phyloP scores from a whole-genome alignment of 2,888 invertebrate genomes.

The Apodemia duryi region DNA sequence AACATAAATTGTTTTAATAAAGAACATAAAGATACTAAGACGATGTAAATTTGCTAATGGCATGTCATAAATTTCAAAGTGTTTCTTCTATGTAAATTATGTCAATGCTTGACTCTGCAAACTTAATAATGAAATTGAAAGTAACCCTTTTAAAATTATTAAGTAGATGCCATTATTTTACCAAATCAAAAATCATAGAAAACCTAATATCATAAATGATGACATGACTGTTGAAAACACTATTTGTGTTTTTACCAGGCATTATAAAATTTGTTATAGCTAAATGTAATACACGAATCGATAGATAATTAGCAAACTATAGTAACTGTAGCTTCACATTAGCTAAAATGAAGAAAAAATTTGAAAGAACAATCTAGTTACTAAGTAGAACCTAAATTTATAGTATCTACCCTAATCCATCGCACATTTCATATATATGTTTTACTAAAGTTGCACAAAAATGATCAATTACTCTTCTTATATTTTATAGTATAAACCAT shows the following conservation, averaged over 20 bases:
- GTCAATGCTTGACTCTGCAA: no score
- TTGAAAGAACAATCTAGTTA: conserved; percentile 4
- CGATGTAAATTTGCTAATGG: no score
- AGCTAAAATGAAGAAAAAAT: neutral
- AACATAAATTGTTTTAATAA: no score
- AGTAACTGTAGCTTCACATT: neutral
- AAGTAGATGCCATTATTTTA: no score
- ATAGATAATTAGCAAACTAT: conserved; percentile 8
- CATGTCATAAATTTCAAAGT: no score
- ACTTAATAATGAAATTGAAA: no score
- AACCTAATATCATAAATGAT: neutral
- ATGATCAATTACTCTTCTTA: conserved; percentile 6
- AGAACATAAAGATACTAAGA: no score
- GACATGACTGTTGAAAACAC: neutral
- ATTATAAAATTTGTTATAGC: neutral
- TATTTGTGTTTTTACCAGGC: neutral
- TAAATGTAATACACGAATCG: neutral
- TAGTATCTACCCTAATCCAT: neutral
- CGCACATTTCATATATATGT: conserved; percentile 23
- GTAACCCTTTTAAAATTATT: no score
- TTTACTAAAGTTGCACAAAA: conserved; percentile 34
- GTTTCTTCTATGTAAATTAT: no score
- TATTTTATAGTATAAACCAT: neutral
- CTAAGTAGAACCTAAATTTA: conserved; percentile 2
- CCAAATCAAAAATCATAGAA: neutral